Percentiles rank a stretch among this genome's conserved stretches.
Evolutionary conservation across 2,113 vertebrate genomes (phyloP).

Genomic region (Oreotrochilus melanogaster): DNA sequence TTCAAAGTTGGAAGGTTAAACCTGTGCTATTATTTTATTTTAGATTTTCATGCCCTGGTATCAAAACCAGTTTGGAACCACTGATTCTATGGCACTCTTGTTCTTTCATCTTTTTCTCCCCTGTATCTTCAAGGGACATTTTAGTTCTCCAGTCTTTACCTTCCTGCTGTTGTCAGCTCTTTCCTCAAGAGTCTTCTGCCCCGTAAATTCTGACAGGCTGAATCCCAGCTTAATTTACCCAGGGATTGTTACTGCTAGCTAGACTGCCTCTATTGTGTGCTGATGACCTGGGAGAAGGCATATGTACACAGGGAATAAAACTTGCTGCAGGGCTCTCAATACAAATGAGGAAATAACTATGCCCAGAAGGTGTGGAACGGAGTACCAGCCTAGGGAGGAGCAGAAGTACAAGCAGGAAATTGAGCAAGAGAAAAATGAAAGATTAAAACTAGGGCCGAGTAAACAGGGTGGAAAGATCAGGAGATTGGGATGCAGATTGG

Average conservation of each 20-base stretch:
- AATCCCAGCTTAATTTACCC: background rate
- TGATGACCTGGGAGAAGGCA: background rate
- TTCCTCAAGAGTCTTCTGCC: background rate
- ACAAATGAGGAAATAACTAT: background rate
- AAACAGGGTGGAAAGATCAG: constrained; percentile 2
- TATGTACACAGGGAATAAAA: background rate
- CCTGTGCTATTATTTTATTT: background rate
- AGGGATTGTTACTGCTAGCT: background rate
- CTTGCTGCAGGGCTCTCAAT: background rate
- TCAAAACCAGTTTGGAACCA: background rate
- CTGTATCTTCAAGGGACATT: background rate
- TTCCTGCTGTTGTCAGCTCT: background rate
- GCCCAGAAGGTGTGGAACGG: background rate
- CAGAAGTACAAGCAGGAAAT: background rate
- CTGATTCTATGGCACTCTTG: background rate
- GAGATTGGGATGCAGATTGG: background rate
- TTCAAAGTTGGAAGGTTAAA: background rate
- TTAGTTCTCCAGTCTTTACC: background rate
- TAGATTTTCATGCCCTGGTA: background rate
- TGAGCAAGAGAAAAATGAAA: constrained; percentile 20
- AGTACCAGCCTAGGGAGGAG: background rate
- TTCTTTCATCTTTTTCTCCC: background rate
- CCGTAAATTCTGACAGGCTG: background rate
- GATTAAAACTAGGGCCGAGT: constrained; percentile 12
- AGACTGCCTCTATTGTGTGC: background rate